phyloP scores from a whole-genome alignment of 1,140 invertebrate genomes.

The Drosophila chauvacae region DNA sequence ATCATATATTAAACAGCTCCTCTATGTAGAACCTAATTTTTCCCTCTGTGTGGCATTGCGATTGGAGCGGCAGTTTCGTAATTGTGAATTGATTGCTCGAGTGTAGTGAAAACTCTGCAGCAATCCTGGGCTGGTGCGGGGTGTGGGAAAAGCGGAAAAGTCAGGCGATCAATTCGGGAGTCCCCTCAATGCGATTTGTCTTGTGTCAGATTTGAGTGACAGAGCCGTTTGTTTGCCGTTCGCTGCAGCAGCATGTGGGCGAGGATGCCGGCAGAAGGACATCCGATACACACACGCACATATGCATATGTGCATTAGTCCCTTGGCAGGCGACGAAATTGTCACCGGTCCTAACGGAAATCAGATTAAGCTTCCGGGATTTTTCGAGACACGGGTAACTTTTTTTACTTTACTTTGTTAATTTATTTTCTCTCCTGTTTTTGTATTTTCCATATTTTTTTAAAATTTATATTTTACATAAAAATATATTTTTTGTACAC shows the following conservation, averaged over 20 bases:
- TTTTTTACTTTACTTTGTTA: no score
- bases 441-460: neutral
- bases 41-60: constrained; percentile 1
- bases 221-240: constrained; percentile 77
- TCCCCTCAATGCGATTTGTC: constrained; percentile 73
- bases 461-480: neutral
- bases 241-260: constrained; percentile 18
- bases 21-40: neutral
- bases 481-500: neutral
- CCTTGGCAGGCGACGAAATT: constrained; percentile 50
- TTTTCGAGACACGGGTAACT: neutral
- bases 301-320: constrained; percentile 29
- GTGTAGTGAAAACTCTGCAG: constrained; percentile 66
- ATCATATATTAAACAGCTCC: neutral
- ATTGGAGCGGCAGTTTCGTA: constrained; percentile 48
- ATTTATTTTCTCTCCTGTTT: neutral
- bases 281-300: constrained; percentile 6
- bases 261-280: constrained; percentile 3
- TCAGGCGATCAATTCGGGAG: constrained; percentile 67
- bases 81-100: constrained; percentile 80
- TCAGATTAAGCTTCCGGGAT: neutral
- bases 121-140: neutral
- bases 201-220: constrained; percentile 81
- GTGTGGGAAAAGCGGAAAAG: constrained; percentile 5
- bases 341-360: neutral